Conservation (phyloP, 2,113 vertebrate genomes). For the Oncorhynchus kisutch region DNA sequence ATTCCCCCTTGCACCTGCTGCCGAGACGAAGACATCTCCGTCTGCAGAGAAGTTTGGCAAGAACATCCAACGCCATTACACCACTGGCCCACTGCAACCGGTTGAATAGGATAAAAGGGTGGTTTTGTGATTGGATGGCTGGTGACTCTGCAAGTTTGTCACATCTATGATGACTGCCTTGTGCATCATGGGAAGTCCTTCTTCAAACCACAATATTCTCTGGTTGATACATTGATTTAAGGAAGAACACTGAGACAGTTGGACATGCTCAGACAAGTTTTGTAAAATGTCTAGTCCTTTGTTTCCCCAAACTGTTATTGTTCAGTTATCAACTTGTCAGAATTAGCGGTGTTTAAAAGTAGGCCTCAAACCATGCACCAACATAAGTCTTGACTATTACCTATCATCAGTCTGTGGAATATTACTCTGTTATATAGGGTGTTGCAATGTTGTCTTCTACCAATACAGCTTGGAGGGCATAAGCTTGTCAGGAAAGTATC, state of each 20-base stretch:
- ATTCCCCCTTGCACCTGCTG: conserved; percentile 35
- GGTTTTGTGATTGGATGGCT: conserved; percentile 4
- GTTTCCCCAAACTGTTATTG: conserved; percentile 11
- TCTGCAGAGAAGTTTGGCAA: conserved; percentile 9
- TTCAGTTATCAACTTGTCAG: conserved; percentile 27
- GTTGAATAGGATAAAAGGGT: conserved; percentile 1
- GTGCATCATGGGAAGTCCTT: not conserved
- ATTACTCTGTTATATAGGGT: conserved; percentile 83
- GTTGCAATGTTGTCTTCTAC: conserved; percentile 82
- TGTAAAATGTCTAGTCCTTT: conserved; percentile 6
- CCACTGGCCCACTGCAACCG: not conserved
- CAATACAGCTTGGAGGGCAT: conserved; percentile 67
- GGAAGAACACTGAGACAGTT: not conserved
- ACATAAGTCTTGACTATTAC: conserved; percentile 40
- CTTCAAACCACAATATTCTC: not conserved
- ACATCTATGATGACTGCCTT: not conserved
- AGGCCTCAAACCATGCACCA: conserved; percentile 43
- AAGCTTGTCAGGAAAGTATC: conserved; percentile 76
- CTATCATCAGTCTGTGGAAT: conserved; percentile 42
- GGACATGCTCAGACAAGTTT: conserved; percentile 11
- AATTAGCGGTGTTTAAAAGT: conserved; percentile 19
- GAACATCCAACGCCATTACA: not conserved
- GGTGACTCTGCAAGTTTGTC: not conserved
- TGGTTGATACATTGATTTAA: not conserved
- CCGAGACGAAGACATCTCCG: conserved; percentile 4